Percentiles rank a stretch among this genome's conserved stretches.
phyloP scores from a whole-genome alignment of 2,797 vertebrate species.

The Molossus alvarezi region DNA sequence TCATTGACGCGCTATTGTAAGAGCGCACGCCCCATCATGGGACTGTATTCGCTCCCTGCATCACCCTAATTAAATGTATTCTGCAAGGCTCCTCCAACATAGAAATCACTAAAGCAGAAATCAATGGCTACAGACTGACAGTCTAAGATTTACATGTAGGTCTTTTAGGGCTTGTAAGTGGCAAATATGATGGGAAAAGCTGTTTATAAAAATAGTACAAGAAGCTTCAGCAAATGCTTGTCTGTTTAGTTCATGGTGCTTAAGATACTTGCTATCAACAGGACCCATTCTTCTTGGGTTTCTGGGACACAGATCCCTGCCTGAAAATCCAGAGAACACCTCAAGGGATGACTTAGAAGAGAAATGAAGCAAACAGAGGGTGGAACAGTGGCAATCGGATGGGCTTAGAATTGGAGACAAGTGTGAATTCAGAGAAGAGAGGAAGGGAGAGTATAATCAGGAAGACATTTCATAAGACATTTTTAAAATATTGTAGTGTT shows the following conservation, averaged over 20 bases:
- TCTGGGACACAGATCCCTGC: neutral
- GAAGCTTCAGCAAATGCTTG: constrained; percentile 80
- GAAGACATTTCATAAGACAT: neutral
- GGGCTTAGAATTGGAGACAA: neutral
- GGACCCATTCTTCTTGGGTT: neutral
- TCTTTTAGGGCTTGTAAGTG: constrained; percentile 76
- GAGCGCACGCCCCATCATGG: neutral
- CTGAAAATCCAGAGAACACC: neutral
- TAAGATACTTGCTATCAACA: constrained; percentile 44
- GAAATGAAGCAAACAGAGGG: neutral
- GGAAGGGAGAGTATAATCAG: neutral
- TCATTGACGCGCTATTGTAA: neutral
- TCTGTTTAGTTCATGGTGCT: constrained; percentile 61
- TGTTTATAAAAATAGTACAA: constrained; percentile 79
- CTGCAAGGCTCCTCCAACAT: constrained; percentile 46
- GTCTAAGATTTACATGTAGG: neutral
- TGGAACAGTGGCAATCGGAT: rapidly evolving
- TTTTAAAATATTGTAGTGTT: neutral
- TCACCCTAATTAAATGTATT: constrained; percentile 16
- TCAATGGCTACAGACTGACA: neutral
- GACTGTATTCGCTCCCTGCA: neutral
- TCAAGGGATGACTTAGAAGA: neutral
- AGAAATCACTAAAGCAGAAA: constrained; percentile 77
- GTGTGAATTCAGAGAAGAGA: neutral
- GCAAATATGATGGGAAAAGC: constrained; percentile 67